Percentiles rank a stretch among this genome's conserved stretches.
Evolutionary conservation across 2,888 invertebrate species (phyloP).

Genomic region (Eucera pruinosa): DNA sequence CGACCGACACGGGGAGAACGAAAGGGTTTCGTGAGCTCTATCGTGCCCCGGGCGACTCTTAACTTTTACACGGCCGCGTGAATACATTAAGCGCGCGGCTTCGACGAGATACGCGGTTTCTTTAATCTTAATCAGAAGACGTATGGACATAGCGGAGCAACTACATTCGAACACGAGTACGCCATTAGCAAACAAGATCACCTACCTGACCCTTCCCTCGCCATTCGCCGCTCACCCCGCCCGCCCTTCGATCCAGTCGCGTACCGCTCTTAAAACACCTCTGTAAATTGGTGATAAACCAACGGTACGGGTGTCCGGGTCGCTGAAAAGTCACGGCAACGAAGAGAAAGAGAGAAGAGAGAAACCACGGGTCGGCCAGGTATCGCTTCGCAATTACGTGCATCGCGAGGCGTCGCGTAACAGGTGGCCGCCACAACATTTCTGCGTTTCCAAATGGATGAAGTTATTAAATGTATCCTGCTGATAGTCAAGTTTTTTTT

Average conservation of each 20-base stretch:
- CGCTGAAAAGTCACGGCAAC: slow-evolving; percentile 54
- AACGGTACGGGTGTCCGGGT: slow-evolving; percentile 60
- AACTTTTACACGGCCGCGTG: slow-evolving; percentile 75
- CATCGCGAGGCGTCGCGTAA: slow-evolving; percentile 22
- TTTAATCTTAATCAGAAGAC: slow-evolving; percentile 83
- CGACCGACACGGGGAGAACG: slow-evolving; percentile 37
- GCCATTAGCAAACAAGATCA: slow-evolving; percentile 84
- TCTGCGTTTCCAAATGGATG: slow-evolving; percentile 15
- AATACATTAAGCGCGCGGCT: slow-evolving; percentile 74
- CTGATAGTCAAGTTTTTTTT: too few species aligned
- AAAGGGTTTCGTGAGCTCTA: slow-evolving; percentile 70
- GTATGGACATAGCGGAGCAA: slow-evolving; percentile 80
- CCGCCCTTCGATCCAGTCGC: slow-evolving; percentile 28
- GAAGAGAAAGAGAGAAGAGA: slow-evolving; percentile 18
- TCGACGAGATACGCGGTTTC: slow-evolving; percentile 79
- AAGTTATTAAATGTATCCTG: slow-evolving; percentile 20
- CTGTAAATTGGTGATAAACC: slow-evolving; percentile 79
- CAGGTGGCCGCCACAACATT: slow-evolving; percentile 25
- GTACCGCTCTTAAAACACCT: slow-evolving; percentile 70
- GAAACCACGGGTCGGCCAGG: slow-evolving; percentile 15
- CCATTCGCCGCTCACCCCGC: slow-evolving; percentile 28
- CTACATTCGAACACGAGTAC: slow-evolving; percentile 83
- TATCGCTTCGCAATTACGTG: slow-evolving; percentile 49
- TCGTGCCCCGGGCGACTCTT: slow-evolving; percentile 71
- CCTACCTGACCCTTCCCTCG: slow-evolving; percentile 74